Conservation (phyloP, 2,888 invertebrate genomes). For the Synergus itoensis region DNA sequence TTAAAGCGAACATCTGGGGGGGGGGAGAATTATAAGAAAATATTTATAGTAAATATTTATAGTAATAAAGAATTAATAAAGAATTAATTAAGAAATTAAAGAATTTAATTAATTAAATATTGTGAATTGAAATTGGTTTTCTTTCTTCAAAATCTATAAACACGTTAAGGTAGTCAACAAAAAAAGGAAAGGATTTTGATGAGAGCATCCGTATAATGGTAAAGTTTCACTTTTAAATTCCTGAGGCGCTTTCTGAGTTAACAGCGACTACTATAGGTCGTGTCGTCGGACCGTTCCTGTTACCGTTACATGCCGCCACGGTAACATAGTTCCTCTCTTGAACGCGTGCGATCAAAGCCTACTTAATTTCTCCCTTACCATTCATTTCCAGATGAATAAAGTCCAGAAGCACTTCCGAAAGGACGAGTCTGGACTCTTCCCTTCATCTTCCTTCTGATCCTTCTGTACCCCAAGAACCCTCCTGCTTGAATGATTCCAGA, state of each 20-base stretch:
- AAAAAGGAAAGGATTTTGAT: conserved; percentile 40
- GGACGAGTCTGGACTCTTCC: not conserved
- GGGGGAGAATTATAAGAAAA: too few species aligned
- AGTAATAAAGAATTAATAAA: too few species aligned
- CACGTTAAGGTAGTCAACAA: not conserved
- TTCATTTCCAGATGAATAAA: not conserved
- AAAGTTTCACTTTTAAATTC: conserved; percentile 65
- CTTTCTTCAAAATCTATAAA: not conserved
- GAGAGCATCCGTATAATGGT: conserved; percentile 60
- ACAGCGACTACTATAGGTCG: conserved; percentile 67
- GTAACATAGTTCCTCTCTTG: conserved; percentile 30
- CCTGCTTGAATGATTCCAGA: not conserved
- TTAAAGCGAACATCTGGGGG: too few species aligned
- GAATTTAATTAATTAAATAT: too few species aligned
- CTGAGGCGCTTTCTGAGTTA: conserved; percentile 58
- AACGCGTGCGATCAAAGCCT: conserved; percentile 29
- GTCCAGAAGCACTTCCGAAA: not conserved
- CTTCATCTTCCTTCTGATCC: not conserved
- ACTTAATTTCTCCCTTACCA: conserved; percentile 9
- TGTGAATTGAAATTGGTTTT: not conserved
- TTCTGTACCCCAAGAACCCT: not conserved
- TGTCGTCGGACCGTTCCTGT: conserved; percentile 52
- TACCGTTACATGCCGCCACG: conserved; percentile 22
- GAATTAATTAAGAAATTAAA: too few species aligned
- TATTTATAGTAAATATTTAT: too few species aligned